Percentiles rank a stretch among this genome's conserved stretches.
phyloP scores from a whole-genome alignment of 92 coral and sea anemone species.

The Epizoanthus rinbou region DNA sequence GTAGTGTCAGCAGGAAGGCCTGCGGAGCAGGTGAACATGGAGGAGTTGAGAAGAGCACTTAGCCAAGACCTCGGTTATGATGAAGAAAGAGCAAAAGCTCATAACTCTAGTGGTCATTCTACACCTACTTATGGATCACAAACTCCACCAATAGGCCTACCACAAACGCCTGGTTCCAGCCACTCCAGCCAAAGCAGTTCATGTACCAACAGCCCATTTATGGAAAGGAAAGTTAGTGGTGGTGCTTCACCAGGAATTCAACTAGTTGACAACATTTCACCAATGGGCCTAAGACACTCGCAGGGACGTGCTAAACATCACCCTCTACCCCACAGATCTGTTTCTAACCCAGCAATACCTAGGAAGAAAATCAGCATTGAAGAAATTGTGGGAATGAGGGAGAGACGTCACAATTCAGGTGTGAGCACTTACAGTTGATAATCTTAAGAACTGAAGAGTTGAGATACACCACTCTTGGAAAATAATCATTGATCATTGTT shows the following conservation, averaged over 20 bases:
- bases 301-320: slow-evolving; percentile 10
- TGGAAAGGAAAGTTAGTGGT: slow-evolving; percentile 34
- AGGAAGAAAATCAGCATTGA: slow-evolving; percentile 28
- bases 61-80: slow-evolving; percentile 19
- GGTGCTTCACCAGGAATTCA: slow-evolving; percentile 26
- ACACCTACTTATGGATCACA: slow-evolving; percentile 17
- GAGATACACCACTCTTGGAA: not conserved
- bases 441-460: not conserved
- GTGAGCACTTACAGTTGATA: not conserved
- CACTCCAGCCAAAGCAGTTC: slow-evolving; percentile 38
- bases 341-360: slow-evolving; percentile 33
- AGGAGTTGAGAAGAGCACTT: slow-evolving; percentile 23
- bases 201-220: slow-evolving; percentile 27
- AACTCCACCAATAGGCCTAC: slow-evolving; percentile 19
- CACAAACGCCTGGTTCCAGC: slow-evolving; percentile 32
- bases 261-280: not conserved
- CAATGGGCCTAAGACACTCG: not conserved
- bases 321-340: slow-evolving; percentile 30
- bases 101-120: slow-evolving; percentile 19
- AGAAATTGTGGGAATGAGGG: not conserved
- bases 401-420: slow-evolving; percentile 43
- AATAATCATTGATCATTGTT: not conserved
- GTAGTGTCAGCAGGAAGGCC: not conserved
- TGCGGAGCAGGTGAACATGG: slow-evolving; percentile 22
- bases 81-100: not conserved